Conservation (phyloP, 2,113 vertebrate species). For the zebrafish (Danio rerio) region GRCz12tu NC_133197.1:23063501-23064000, state of each 20-base stretch:
- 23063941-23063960: constrained; percentile 76
- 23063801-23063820: constrained; percentile 82
- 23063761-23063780: constrained; percentile 83
- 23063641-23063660: constrained; percentile 84
- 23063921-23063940: constrained; percentile 77
- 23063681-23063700: constrained; percentile 83
- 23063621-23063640: constrained; percentile 69
- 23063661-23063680: constrained; percentile 81
- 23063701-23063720: constrained; percentile 81
- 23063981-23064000: constrained; percentile 72
- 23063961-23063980: constrained; percentile 68
- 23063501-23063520: constrained; percentile 80
- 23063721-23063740: constrained; percentile 84
- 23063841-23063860: constrained; percentile 85
- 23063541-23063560: constrained; percentile 65
- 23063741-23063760: constrained; percentile 81
- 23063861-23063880: constrained; percentile 77
- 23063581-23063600: constrained; percentile 78
- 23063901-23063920: constrained; percentile 71
- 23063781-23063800: constrained; percentile 79
- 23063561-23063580: constrained; percentile 79
- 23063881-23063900: constrained; percentile 72
- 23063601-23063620: constrained; percentile 73
- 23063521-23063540: constrained; percentile 71
- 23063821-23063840: constrained; percentile 84